Evolutionary conservation across 2,888 invertebrate species (phyloP).

Genomic region (Troilus luridus): DNA sequence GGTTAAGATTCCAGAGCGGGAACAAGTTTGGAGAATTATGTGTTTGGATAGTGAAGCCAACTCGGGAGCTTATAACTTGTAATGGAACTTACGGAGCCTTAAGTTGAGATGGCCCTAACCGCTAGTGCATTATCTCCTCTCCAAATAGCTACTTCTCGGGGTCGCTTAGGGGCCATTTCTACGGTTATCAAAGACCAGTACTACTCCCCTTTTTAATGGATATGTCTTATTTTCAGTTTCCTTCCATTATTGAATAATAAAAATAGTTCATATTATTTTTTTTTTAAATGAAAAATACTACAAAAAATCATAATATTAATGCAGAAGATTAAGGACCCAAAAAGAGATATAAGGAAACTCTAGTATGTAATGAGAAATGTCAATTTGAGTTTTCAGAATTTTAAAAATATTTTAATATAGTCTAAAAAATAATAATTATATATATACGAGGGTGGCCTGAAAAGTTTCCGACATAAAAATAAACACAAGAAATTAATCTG

Average conservation of each 20-base stretch:
- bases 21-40: slow-evolving; percentile 15
- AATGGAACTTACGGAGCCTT: not conserved
- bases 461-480: too few relatives aligned
- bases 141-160: not conserved
- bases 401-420: too few relatives aligned
- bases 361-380: too few relatives aligned
- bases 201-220: not conserved
- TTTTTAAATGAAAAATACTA: too few relatives aligned
- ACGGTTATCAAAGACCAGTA: not conserved
- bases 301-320: too few relatives aligned
- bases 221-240: not conserved
- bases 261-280: too few relatives aligned
- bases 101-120: not conserved
- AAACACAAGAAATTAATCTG: too few relatives aligned
- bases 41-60: not conserved
- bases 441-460: too few relatives aligned
- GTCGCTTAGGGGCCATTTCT: not conserved
- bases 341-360: too few relatives aligned
- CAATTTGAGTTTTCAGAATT: too few relatives aligned
- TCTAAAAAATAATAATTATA: too few relatives aligned
- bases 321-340: too few relatives aligned
- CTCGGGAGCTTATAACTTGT: not conserved
- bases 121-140: not conserved
- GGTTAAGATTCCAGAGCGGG: slow-evolving; percentile 11
- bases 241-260: not conserved